Evolutionary conservation across 2,797 vertebrate genomes (phyloP), one percentile per base, ranked within the genome.

Genomic region (Muraenolepis orangiensis): DNA sequence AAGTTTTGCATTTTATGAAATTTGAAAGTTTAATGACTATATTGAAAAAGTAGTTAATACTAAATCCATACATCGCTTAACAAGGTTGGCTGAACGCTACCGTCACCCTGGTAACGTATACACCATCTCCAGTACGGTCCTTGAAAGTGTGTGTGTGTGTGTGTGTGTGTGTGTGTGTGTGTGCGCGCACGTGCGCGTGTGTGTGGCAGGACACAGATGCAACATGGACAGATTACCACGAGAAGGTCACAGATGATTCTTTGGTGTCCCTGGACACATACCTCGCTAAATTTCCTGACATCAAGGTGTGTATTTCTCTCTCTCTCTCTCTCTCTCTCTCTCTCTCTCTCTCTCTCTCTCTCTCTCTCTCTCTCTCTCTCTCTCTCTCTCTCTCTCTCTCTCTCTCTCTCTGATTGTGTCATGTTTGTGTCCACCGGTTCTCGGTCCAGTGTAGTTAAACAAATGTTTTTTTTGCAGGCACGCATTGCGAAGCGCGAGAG

Each of bases 401-500:
- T 72, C 29, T 64, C 46, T 64, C 28, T 34, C 13, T 72, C n/a
- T 61, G 46, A 20, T 46, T 66, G 20, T 66, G 34, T 29, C 32
- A n/a, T 30, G 11, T 72, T 5, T 26, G 42, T 11, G 42, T 13
- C 12, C 42, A 51, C 13, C 66, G 26, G 29, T 67, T 14, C 23
- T 29, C 16, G 28, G 1, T 26, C 66, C 23, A 12, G 26, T 23
- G 20, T 11, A 66, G 10, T 10, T 66, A 4, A 23, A 30, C 10
- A 18, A 6, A 51, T 32, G 20, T n/a, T 28, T 73, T 20, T 38
- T 13, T 13, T 51, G 2, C 87, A 97, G 97, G 94, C 96, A 66
- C 97, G 98, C 30, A 97, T 99, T 0, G 96, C 97, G 0, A 99
- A 99, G 86, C 94, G 97, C 0, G 97, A 97, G 68, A 94, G 98